Evolutionary conservation across 2,888 invertebrate genomes (phyloP), one percentile per base, ranked within the genome.

Genomic region (Troides helena): DNA sequence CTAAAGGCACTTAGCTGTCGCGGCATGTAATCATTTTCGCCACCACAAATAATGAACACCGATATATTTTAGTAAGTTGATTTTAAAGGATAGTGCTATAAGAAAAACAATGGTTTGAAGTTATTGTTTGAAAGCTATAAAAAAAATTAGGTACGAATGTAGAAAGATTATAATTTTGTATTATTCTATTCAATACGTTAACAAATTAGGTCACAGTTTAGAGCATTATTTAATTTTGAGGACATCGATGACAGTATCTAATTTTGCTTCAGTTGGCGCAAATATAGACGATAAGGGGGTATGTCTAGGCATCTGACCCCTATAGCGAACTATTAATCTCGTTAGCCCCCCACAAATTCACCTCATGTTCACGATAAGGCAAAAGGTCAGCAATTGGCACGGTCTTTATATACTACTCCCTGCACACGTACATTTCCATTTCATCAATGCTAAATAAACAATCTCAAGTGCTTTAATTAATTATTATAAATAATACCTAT

Each of bases 321-420:
- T 72, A 72, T 71, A 67, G 67, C 46, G 60, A 62, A 62, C 62
- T 67, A 74, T 63, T 70, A 74, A 78, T 77, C 76, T 76, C 72
- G 77, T 75, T 71, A 74, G 75, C 81, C 85, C 91, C 91, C 91
- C 91, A 91, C 91, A 89, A 83, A 87, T 80, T 83, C 83, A 83
- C 81, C 87, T 85, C 90, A 87, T 90, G 90, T 78, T 74, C 80
- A 74, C 70, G 88, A 90, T 89, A 89, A 83, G 74, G 67, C 73
- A 73, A 74, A 77, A 80, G 86, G 87, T 87, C 85, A 85, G 74
- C 74, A 77, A 80, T 83, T 80, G 79, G 72, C 74, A 74, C 75
- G 72, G 81, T 81, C 76, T 76, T 76, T 78, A 69, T 74, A 75
- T 74, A 76, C 62, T 74, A 76, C 62, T 46, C 70, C 70, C 53